Conservation (phyloP, 2,888 invertebrate genomes). For the Lepidocyrtoides sp. region DNA sequence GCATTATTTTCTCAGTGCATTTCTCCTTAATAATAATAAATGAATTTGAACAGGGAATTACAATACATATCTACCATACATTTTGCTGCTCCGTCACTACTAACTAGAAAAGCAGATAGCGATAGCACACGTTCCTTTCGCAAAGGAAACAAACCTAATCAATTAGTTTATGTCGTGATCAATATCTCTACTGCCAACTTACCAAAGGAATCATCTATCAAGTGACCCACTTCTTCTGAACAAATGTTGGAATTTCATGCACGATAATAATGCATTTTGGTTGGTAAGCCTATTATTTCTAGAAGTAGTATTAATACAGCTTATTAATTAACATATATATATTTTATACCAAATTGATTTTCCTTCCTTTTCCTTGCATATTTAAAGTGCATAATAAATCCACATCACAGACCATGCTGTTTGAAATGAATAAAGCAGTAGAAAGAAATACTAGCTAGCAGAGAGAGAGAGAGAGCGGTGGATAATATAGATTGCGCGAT, state of each 20-base stretch:
- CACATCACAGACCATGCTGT: no score
- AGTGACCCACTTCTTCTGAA: not conserved
- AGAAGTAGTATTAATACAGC: not conserved
- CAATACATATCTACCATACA: no score
- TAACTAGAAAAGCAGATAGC: no score
- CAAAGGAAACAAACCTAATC: not conserved
- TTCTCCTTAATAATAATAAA: not conserved
- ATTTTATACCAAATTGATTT: constrained; percentile 36
- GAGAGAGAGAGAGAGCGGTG: not conserved
- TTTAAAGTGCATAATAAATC: constrained; percentile 15
- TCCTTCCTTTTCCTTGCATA: not conserved
- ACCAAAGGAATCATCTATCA: constrained; percentile 16
- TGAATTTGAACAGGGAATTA: not conserved
- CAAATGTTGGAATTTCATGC: not conserved
- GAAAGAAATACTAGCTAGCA: not conserved
- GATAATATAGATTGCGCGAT: not conserved
- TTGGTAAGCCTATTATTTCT: not conserved
- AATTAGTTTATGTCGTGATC: constrained; percentile 46
- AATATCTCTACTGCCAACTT: constrained; percentile 38
- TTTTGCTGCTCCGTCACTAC: no score
- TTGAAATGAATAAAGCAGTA: no score
- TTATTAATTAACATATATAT: constrained; percentile 34
- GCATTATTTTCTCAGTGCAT: not conserved
- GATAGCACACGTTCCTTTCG: not conserved
- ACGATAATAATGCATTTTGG: not conserved